A percentile compares a stretch with the other conserved stretches of the same genome.
These are phyloP conservation scores for Jaculus jaculus DNA, from an alignment of 2,113 vertebrate species.

Conservation along the genomic window DNA sequence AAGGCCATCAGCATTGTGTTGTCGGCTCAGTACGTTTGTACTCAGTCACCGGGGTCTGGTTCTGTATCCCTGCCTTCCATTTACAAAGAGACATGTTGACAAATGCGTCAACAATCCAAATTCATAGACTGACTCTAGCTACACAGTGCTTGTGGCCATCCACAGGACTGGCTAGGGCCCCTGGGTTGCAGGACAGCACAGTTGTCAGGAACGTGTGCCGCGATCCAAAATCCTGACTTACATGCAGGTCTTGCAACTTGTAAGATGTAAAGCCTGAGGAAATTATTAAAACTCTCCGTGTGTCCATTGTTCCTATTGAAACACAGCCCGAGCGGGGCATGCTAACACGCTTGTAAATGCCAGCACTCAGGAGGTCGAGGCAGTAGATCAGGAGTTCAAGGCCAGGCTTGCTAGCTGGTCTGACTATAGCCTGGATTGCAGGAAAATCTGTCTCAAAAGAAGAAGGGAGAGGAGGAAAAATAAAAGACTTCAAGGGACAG, in stretches of 20 bases:
- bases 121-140: background rate
- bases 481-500: background rate
- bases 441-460: background rate
- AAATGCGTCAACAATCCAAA: background rate
- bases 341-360: background rate
- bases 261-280: background rate
- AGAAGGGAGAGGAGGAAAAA: background rate
- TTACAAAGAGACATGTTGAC: constrained; percentile 10
- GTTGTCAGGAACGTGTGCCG: background rate
- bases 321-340: background rate
- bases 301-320: background rate
- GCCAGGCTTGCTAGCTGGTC: background rate
- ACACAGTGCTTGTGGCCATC: background rate
- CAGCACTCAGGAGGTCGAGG: background rate
- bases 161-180: background rate
- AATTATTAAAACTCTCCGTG: background rate
- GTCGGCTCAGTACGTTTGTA: background rate
- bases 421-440: background rate
- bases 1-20: background rate
- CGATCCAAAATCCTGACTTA: background rate
- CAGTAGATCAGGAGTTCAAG: too few relatives aligned
- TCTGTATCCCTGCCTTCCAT: background rate
- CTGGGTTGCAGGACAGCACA: background rate
- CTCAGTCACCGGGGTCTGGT: background rate
- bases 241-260: background rate